phyloP scores from a whole-genome alignment of 2,113 vertebrate species.

The Corydoras maculifer region DNA sequence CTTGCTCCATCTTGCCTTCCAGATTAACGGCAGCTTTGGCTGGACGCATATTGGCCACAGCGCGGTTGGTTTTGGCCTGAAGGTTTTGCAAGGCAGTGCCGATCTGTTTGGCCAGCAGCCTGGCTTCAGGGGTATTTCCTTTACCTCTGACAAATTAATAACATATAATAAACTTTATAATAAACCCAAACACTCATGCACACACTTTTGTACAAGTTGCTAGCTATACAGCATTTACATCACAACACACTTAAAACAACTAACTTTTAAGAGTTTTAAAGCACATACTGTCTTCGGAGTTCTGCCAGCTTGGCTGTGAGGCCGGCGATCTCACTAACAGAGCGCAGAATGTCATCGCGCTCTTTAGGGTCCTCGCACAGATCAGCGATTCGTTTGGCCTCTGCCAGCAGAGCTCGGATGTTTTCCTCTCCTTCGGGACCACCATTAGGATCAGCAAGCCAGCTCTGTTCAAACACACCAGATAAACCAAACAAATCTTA shows the following conservation, averaged over 20 bases:
- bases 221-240: too few species aligned
- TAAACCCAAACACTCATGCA: too few species aligned
- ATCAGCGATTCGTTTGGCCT: constrained; percentile 90
- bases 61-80: constrained; percentile 91
- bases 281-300: constrained; percentile 76
- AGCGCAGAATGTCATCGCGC: constrained; percentile 90
- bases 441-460: constrained; percentile 91
- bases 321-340: constrained; percentile 85
- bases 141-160: constrained; percentile 73
- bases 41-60: constrained; percentile 89
- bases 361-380: constrained; percentile 94
- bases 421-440: constrained; percentile 93
- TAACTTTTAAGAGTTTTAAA: constrained; percentile 1
- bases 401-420: constrained; percentile 80
- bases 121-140: constrained; percentile 90
- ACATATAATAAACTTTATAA: not conserved
- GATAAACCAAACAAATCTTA: not conserved
- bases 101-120: constrained; percentile 88
- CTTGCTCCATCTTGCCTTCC: constrained; percentile 97
- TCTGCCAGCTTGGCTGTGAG: constrained; percentile 84
- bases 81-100: constrained; percentile 85
- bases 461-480: constrained; percentile 67
- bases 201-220: too few species aligned
- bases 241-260: too few species aligned
- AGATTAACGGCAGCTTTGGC: constrained; percentile 90